These are phyloP conservation scores for Eriocheir sinensis DNA, from an alignment of 1,140 invertebrate genomes.

Conservation along the genomic window DNA sequence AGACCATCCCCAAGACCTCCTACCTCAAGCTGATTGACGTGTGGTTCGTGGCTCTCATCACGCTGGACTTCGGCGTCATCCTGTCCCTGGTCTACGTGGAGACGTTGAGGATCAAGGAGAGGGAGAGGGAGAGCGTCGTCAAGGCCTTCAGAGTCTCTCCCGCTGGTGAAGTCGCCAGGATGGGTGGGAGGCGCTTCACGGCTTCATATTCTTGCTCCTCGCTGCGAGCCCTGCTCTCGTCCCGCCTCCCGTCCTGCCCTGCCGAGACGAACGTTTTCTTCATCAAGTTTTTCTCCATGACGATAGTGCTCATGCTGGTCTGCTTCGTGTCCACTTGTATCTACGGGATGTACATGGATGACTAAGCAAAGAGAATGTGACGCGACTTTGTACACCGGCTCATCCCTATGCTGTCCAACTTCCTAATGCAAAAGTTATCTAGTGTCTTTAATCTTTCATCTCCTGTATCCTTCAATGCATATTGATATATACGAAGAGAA, in stretches of 20 bases:
- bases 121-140: background rate
- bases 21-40: constrained; percentile 74
- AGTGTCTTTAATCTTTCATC: too few species aligned
- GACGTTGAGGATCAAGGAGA: background rate
- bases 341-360: background rate
- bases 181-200: background rate
- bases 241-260: background rate
- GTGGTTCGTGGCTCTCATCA: constrained; percentile 73
- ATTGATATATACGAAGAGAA: too few species aligned
- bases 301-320: background rate
- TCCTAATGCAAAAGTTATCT: too few species aligned
- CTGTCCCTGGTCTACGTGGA: constrained; percentile 56
- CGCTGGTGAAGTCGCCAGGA: background rate
- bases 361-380: too few species aligned
- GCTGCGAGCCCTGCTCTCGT: background rate
- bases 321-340: constrained; percentile 30
- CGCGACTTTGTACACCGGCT: too few species aligned
- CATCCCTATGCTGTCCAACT: too few species aligned
- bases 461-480: too few species aligned
- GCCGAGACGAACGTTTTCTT: background rate
- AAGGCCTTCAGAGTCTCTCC: background rate
- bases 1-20: constrained; percentile 56
- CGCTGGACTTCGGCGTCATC: constrained; percentile 63
- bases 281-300: background rate
- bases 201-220: too few species aligned